Percentiles rank a stretch among this genome's conserved stretches.
phyloP scores from a whole-genome alignment of 2,888 invertebrate species.

The Galerucella nymphaeae region DNA sequence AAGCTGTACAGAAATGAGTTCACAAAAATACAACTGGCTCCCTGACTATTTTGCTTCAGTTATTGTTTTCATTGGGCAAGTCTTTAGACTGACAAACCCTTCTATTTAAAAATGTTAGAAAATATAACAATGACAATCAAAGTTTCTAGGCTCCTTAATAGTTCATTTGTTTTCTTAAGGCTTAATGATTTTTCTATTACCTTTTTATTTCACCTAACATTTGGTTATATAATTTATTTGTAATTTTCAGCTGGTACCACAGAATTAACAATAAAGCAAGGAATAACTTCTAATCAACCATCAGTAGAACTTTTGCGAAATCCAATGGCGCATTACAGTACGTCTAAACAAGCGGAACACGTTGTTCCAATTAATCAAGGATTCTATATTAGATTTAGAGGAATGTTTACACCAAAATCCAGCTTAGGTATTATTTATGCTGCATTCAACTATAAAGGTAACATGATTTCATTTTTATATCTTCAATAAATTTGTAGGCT shows the following conservation, averaged over 20 bases:
- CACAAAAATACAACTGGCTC: too few species aligned
- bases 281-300: conserved; percentile 73
- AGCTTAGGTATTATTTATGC: conserved; percentile 76
- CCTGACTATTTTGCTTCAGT: too few species aligned
- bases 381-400: conserved; percentile 76
- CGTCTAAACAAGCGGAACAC: conserved; percentile 67
- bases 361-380: conserved; percentile 73
- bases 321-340: conserved; percentile 61
- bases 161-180: too few species aligned
- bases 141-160: too few species aligned
- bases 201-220: too few species aligned
- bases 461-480: too few species aligned
- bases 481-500: conserved; percentile 20
- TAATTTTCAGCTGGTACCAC: conserved; percentile 68
- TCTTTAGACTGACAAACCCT: too few species aligned
- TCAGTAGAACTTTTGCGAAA: conserved; percentile 71
- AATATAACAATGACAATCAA: too few species aligned
- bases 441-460: conserved; percentile 77
- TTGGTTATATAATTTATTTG: not conserved
- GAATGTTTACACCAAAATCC: conserved; percentile 73
- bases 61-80: too few species aligned
- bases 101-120: too few species aligned
- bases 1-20: too few species aligned
- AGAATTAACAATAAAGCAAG: conserved; percentile 74
- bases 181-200: too few species aligned